Base-by-base conservation (phyloP, 1,140 invertebrate species). In the Caenorhabditis inopinata region DNA sequence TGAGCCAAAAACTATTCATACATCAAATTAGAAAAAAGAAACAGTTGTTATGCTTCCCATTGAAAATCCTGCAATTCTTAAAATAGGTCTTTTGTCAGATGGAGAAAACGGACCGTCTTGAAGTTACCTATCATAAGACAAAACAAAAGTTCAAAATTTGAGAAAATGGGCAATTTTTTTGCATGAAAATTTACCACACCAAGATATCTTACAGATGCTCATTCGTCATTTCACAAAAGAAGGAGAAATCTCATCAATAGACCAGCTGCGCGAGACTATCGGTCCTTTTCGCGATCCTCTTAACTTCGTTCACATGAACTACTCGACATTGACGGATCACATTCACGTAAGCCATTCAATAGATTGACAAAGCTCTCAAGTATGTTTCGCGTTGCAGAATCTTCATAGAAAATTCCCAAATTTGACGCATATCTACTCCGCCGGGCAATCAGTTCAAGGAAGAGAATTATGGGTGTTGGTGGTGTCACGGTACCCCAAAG, bases 401-500 rank as follows among this genome's bases (percentile, higher is more conserved):
- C 46, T 80, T 23, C 29, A 73, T 18, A 73, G 49, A 16, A 46
- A 79, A n/a, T 84, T 53, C 23, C 74, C 83, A 21, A 76, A 83
- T 42, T n/a, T 84, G 78, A 84, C 83, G 21, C 25, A 75, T 51
- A 49, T 80, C 21, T 80, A 84, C 46, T 84, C 76, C 6, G 76
- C 82, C 14, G 76, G 80, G 0, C 83, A 79, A 29, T 87, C 76
- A n/a, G 77, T 74, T 16, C 5, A 80, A 45, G 47, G 47, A 76
- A 75, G 75, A 76, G 80, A 77, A 51, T 14, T 76, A 9, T 85
- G 88, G 90, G 90, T 97, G 0, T 87, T 98, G 80, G 94, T 97
- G 89, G 92, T 99, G 16, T 93, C 94, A 0, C 92, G 92, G 83
- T 92, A 94, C 83, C 95, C 96, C 11, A 93, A 94, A 2, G 86